Conservation (phyloP, 2,888 invertebrate species). For the Drosophila multiciliata region DNA sequence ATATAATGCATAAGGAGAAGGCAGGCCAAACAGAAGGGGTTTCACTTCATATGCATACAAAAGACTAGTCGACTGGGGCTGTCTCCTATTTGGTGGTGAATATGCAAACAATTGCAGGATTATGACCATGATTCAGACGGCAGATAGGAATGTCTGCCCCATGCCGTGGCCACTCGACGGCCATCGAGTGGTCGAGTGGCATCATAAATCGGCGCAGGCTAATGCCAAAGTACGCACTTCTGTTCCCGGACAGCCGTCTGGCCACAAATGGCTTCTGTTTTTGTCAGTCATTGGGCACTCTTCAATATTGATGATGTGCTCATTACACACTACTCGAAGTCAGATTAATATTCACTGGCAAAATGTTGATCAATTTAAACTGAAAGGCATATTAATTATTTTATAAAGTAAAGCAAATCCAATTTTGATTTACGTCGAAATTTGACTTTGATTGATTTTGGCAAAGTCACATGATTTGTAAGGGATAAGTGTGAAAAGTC, state of each 20-base stretch:
- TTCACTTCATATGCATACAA: constrained; percentile 32
- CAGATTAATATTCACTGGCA: constrained; percentile 6
- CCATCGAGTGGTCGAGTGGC: constrained; percentile 49
- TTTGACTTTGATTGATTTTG: constrained; percentile 40
- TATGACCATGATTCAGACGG: constrained; percentile 27
- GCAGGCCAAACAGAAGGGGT: constrained; percentile 10
- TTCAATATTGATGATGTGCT: constrained; percentile 6
- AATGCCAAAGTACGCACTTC: constrained; percentile 66
- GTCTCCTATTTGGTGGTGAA: constrained; percentile 7
- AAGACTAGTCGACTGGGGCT: constrained; percentile 22
- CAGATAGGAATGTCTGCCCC: neutral
- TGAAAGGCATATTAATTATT: constrained; percentile 34
- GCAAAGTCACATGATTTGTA: constrained; percentile 33
- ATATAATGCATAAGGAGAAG: constrained; percentile 7
- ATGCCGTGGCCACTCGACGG: constrained; percentile 17
- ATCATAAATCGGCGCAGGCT: constrained; percentile 68
- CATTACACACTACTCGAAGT: constrained; percentile 18
- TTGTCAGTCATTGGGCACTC: constrained; percentile 59
- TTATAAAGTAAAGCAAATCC: neutral
- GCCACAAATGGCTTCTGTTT: constrained; percentile 49
- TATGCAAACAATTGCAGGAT: constrained; percentile 52
- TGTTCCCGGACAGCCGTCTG: constrained; percentile 28
- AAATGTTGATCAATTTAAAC: constrained; percentile 33
- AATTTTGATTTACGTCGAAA: constrained; percentile 4
- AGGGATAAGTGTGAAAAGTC: constrained; percentile 6